Conservation (phyloP, 2,888 invertebrate genomes). For the Drosophila ezoana region DNA sequence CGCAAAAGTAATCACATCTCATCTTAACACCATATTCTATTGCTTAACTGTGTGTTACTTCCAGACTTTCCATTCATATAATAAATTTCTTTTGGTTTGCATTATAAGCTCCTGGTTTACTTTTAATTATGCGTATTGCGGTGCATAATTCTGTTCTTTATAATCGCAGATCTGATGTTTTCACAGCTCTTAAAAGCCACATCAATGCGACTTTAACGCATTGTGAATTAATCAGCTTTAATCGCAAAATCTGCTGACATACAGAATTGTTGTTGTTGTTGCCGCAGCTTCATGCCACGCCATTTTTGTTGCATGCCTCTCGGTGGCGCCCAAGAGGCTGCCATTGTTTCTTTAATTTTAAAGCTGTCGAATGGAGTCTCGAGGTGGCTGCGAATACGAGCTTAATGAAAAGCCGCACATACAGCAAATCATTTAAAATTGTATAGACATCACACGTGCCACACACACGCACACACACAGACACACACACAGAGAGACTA, state of each 20-base stretch:
- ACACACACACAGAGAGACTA: not conserved
- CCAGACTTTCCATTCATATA: too few species aligned
- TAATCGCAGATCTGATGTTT: not conserved
- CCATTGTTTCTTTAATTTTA: slow-evolving; percentile 35
- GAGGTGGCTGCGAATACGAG: slow-evolving; percentile 15
- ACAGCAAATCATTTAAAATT: slow-evolving; percentile 65
- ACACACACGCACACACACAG: slow-evolving; percentile 10
- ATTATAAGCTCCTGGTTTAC: not conserved
- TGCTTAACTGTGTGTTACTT: too few species aligned
- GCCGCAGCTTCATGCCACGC: slow-evolving; percentile 38
- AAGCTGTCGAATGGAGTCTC: slow-evolving; percentile 40
- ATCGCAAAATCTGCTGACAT: slow-evolving; percentile 35
- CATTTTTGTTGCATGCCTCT: slow-evolving; percentile 43
- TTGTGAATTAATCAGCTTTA: slow-evolving; percentile 61
- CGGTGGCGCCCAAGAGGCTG: slow-evolving; percentile 1
- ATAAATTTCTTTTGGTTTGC: too few species aligned
- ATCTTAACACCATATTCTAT: too few species aligned
- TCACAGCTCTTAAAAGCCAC: not conserved
- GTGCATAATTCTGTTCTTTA: not conserved
- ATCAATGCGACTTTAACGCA: slow-evolving; percentile 13
- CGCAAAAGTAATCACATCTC: too few species aligned
- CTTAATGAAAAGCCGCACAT: slow-evolving; percentile 63
- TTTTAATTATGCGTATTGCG: slow-evolving; percentile 1
- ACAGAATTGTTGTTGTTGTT: not conserved
- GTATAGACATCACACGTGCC: slow-evolving; percentile 48